Evolutionary conservation across 2,888 invertebrate genomes (phyloP).

Genomic region (Lithophane leautieri): DNA sequence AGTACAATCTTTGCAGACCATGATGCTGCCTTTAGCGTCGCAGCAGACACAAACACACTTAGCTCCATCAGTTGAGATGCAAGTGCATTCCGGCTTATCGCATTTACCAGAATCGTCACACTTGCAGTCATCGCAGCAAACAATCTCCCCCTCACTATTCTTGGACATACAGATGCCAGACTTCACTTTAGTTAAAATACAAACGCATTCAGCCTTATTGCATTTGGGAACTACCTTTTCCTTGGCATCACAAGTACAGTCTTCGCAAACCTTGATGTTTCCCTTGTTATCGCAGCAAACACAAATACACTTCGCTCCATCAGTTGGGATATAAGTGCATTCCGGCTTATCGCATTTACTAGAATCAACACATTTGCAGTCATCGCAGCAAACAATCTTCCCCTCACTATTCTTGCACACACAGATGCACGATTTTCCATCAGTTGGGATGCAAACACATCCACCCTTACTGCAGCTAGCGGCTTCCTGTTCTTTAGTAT

Average conservation of each 20-base stretch:
- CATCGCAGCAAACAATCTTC: conserved; percentile 10
- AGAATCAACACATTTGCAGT: neutral
- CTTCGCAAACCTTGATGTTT: conserved; percentile 36
- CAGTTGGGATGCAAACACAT: conserved; percentile 58
- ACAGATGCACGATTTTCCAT: conserved; percentile 60
- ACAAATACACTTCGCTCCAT: no score
- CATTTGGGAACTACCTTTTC: conserved; percentile 2
- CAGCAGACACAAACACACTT: conserved; percentile 51
- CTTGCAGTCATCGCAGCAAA: conserved; percentile 62
- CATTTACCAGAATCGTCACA: conserved; percentile 47
- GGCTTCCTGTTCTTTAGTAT: no score
- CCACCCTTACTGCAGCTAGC: no score
- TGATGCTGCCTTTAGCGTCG: conserved; percentile 31
- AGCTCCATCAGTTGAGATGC: conserved; percentile 61
- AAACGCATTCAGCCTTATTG: conserved; percentile 47
- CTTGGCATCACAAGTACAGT: conserved; percentile 58
- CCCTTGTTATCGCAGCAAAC: no score
- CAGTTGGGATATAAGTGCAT: no score
- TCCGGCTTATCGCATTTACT: no score
- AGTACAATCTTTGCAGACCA: conserved; percentile 45
- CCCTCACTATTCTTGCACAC: conserved; percentile 42
- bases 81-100: neutral
- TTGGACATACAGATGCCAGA: conserved; percentile 51
- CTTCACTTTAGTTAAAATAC: conserved; percentile 64
- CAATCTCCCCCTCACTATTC: conserved; percentile 33